Percentiles rank a stretch among this genome's conserved stretches.
Conservation (phyloP, 2,888 invertebrate genomes). For the Clunio marinus region DNA sequence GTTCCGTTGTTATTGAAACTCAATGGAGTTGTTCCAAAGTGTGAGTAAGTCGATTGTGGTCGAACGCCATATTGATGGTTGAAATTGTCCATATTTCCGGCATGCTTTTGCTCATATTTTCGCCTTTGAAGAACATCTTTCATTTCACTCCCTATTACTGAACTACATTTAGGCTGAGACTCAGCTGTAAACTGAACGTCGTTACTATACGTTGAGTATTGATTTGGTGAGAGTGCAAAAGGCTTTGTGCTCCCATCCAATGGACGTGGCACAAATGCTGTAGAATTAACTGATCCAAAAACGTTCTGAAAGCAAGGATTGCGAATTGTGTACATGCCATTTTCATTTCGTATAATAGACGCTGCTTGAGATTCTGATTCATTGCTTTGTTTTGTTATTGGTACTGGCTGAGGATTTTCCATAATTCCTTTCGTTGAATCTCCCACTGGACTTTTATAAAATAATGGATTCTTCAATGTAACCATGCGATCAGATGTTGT, state of each 20-base stretch:
- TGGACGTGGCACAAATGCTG: background rate
- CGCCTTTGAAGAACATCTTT: constrained; percentile 46
- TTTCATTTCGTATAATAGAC: constrained; percentile 65
- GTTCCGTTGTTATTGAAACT: constrained; percentile 18
- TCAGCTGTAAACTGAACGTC: background rate
- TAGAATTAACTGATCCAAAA: background rate
- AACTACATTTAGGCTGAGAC: constrained; percentile 45
- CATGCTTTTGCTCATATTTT: constrained; percentile 43
- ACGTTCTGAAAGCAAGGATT: constrained; percentile 59
- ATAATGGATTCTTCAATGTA: constrained; percentile 74
- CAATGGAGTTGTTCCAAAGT: constrained; percentile 23
- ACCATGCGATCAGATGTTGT: constrained; percentile 55
- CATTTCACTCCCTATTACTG: constrained; percentile 51
- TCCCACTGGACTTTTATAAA: constrained; percentile 54
- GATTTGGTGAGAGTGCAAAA: background rate
- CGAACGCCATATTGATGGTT: background rate
- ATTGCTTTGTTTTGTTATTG: no score
- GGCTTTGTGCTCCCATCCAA: background rate
- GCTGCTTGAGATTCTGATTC: constrained; percentile 56
- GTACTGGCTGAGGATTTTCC: constrained; percentile 45
- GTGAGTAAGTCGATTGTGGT: constrained; percentile 9
- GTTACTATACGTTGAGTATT: constrained; percentile 1
- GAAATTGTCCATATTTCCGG: background rate
- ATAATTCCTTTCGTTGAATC: constrained; percentile 31
- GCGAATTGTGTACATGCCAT: constrained; percentile 79